Evolutionary conservation across 2,797 vertebrate genomes (phyloP).

Genomic region (Hemibagrus guttatus): DNA sequence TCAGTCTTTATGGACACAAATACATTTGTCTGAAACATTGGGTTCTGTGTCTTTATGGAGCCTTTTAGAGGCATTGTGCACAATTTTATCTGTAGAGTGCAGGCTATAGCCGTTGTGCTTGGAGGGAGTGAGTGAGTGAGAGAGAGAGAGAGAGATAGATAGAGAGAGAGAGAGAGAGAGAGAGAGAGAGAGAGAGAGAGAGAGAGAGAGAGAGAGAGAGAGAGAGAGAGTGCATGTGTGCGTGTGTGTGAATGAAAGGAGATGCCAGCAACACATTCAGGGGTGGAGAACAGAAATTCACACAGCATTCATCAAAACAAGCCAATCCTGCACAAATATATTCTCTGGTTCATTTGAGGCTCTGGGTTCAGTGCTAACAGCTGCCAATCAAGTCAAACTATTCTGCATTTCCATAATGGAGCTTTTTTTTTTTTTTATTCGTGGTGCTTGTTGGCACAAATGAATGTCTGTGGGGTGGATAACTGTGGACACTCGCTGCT

Average conservation of each 20-base stretch:
- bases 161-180: constrained; percentile 9
- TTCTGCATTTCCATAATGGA: constrained; percentile 38
- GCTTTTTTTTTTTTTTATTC: constrained; percentile 2
- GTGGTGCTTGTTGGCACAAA: constrained; percentile 28
- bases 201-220: constrained; percentile 40
- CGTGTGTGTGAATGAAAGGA: constrained; percentile 37
- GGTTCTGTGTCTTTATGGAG: constrained; percentile 71
- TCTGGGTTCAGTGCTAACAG: constrained; percentile 39
- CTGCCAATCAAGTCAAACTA: constrained; percentile 42
- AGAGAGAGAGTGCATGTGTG: constrained; percentile 29
- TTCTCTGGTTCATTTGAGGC: constrained; percentile 40
- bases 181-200: constrained; percentile 13
- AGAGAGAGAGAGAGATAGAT: too few species aligned
- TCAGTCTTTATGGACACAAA: constrained; percentile 80
- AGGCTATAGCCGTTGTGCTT: constrained; percentile 71
- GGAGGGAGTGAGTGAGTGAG: constrained; percentile 27
- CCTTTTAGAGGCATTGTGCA: constrained; percentile 84
- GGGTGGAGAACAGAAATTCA: constrained; percentile 47
- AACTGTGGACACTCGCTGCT: constrained; percentile 17
- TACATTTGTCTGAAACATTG: constrained; percentile 74
- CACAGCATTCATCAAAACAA: constrained; percentile 45
- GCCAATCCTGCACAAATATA: constrained; percentile 47
- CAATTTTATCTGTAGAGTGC: constrained; percentile 82
- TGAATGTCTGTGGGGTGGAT: constrained; percentile 23
- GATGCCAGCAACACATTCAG: constrained; percentile 43